phyloP scores from a whole-genome alignment of 2,888 invertebrate species.

The Perithous albicinctus region DNA sequence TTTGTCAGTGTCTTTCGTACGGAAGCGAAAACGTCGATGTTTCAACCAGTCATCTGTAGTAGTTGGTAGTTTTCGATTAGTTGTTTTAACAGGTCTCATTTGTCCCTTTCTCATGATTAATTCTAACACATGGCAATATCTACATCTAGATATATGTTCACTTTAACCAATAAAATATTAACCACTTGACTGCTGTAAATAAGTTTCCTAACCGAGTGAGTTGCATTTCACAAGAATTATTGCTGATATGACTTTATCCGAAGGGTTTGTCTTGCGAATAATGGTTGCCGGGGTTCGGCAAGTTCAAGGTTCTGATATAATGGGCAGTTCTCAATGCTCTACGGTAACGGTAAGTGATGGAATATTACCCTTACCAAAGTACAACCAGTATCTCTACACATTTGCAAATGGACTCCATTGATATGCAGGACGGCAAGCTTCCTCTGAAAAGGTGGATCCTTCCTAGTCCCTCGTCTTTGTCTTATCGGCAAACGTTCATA shows the following conservation, averaged over 20 bases:
- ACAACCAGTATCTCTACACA: not conserved
- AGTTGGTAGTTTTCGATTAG: not conserved
- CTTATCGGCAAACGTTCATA: slow-evolving; percentile 12
- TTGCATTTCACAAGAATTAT: not conserved
- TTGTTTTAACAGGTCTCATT: slow-evolving; percentile 11
- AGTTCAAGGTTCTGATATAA: not conserved
- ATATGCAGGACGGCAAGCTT: not conserved
- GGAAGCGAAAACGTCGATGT: not conserved
- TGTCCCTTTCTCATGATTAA: not conserved
- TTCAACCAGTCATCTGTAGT: not conserved
- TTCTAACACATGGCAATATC: not conserved
- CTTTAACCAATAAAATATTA: not conserved
- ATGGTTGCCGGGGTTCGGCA: not conserved
- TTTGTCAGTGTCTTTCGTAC: not conserved
- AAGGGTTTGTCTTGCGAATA: not conserved
- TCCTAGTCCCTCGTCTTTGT: not conserved
- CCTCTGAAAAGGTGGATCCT: not conserved
- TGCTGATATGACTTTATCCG: not conserved
- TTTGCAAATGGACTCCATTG: not conserved
- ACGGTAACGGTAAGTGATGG: not conserved
- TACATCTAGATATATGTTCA: not conserved
- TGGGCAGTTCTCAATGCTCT: not conserved
- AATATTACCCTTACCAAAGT: not conserved
- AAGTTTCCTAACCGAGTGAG: not conserved
- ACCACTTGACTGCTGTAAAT: not conserved